Evolutionary conservation across 2,113 vertebrate species (phyloP).

Genomic region (Tychaedon coryphoeus): DNA sequence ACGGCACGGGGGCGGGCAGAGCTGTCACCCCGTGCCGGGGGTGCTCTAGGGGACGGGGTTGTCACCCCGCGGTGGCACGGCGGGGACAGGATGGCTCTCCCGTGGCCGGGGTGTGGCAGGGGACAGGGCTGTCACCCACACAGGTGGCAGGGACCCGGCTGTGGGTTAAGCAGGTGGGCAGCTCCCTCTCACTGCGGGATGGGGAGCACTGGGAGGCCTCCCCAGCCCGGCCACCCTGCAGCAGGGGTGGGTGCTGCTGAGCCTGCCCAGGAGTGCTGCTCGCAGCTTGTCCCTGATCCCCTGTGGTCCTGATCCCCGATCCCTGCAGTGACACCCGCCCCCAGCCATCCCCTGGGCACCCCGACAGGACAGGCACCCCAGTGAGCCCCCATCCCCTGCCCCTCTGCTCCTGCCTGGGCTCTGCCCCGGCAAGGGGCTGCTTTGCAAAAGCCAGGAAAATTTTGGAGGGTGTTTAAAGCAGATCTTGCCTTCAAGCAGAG

Average conservation of each 20-base stretch:
- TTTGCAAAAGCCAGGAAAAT: neutral
- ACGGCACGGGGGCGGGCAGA: neutral
- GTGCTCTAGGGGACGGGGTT: neutral
- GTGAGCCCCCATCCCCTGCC: neutral
- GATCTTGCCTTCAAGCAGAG: neutral
- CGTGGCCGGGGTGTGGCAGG: neutral
- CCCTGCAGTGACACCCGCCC: neutral
- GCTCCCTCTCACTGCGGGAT: neutral
- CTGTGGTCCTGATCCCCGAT: neutral
- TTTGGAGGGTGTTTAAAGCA: neutral
- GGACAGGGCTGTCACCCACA: neutral
- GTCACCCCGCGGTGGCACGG: neutral
- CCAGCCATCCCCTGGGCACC: neutral
- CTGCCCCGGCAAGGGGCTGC: neutral
- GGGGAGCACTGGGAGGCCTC: rapidly evolving
- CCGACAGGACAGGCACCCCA: neutral
- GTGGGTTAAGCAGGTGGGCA: neutral
- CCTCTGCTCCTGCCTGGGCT: neutral
- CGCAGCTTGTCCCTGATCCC: neutral
- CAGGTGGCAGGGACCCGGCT: neutral
- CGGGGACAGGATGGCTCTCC: neutral
- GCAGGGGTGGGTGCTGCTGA: neutral
- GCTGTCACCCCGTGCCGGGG: neutral
- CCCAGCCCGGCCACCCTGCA: neutral
- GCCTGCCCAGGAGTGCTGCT: neutral